Conservation (phyloP, 1,140 invertebrate genomes). For the Cherax quadricarinatus region DNA sequence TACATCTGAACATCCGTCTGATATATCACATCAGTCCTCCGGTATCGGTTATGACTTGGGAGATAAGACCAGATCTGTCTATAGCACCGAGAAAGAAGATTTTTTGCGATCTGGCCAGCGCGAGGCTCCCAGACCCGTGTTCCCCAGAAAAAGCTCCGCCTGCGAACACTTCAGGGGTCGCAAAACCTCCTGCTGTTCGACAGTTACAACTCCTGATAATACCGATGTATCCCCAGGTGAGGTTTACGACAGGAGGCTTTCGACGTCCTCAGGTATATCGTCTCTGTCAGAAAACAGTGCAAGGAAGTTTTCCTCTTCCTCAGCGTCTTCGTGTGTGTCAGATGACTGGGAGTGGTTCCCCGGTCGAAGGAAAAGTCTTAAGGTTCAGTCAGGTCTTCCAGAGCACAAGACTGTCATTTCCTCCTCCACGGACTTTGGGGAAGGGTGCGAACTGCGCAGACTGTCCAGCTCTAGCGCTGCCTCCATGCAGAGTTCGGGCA, state of each 20-base stretch:
- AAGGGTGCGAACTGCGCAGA: constrained; percentile 41
- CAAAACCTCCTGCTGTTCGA: constrained; percentile 43
- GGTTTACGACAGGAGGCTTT: constrained; percentile 52
- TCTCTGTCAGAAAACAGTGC: constrained; percentile 66
- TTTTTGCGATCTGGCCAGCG: background rate
- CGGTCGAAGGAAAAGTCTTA: constrained; percentile 63
- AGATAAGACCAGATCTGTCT: background rate
- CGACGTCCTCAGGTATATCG: constrained; percentile 69
- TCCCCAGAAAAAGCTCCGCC: constrained; percentile 33
- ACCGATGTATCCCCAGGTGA: constrained; percentile 46
- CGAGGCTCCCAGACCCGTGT: background rate
- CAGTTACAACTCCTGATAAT: constrained; percentile 40
- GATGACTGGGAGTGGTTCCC: constrained; percentile 74
- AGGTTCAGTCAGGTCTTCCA: background rate
- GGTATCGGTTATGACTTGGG: too few relatives aligned
- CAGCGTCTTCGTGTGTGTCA: constrained; percentile 26
- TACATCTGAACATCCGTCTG: background rate
- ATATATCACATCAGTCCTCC: too few relatives aligned
- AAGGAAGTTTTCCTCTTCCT: constrained; percentile 67
- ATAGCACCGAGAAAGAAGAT: background rate
- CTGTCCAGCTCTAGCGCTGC: constrained; percentile 50
- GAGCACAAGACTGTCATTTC: background rate
- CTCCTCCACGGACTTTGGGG: constrained; percentile 3
- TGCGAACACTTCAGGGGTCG: constrained; percentile 42
- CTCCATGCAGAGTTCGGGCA: constrained; percentile 60